Conservation (phyloP, 2,113 vertebrate genomes). For the Microcebus murinus region DNA sequence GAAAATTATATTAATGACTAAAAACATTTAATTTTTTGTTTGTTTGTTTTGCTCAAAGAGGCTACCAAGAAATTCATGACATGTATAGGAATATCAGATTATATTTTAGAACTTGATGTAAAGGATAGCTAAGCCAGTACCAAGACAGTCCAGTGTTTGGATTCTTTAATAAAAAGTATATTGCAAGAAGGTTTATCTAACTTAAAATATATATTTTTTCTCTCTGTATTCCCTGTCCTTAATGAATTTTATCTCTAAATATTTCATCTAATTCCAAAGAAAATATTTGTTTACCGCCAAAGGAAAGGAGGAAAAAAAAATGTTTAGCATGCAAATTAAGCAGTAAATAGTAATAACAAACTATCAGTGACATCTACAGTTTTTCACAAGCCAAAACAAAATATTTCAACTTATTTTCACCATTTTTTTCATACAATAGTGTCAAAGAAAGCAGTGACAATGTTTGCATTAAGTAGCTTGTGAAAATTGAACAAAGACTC, state of each 20-base stretch:
- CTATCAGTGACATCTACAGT: slow-evolving; percentile 7
- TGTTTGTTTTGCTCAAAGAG: neutral
- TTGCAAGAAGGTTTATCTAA: neutral
- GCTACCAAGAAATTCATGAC: neutral
- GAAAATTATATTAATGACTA: neutral
- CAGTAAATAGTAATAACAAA: slow-evolving; percentile 19
- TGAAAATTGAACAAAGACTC: slow-evolving; percentile 29
- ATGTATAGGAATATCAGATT: neutral
- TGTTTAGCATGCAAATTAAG: neutral
- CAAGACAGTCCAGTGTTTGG: neutral
- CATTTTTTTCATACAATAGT: neutral
- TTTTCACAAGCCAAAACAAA: slow-evolving; percentile 36
- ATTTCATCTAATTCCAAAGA: neutral
- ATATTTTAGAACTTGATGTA: neutral
- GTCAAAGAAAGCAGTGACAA: neutral
- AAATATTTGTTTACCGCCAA: neutral
- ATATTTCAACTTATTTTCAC: slow-evolving; percentile 21
- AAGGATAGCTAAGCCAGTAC: fast-evolving
- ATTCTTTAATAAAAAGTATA: neutral
- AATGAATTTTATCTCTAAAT: neutral
- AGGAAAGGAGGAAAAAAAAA: neutral
- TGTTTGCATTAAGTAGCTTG: slow-evolving; percentile 11
- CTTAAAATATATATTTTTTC: neutral
- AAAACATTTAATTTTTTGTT: neutral
- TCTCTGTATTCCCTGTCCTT: neutral